Percentiles rank a stretch among this genome's conserved stretches.
Evolutionary conservation across 2,113 vertebrate genomes (phyloP).

Genomic region (Corythornis vintsioides): DNA sequence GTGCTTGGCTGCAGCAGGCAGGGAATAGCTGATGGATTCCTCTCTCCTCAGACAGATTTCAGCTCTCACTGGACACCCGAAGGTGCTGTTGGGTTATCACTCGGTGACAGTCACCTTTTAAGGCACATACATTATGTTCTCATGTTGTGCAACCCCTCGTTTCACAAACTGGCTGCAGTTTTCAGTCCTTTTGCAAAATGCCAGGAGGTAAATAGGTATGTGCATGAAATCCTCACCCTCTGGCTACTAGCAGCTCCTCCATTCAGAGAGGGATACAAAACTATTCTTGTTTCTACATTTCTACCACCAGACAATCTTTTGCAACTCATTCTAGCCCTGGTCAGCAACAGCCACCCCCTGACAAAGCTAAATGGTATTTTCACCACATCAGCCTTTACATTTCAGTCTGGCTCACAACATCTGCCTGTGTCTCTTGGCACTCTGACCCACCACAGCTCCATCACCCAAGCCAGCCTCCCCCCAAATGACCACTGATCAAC

Average conservation of each 20-base stretch:
- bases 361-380: slow-evolving; percentile 7
- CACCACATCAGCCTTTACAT: background rate
- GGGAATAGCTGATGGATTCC: background rate
- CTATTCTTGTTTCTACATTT: background rate
- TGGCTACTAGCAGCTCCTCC: slow-evolving; percentile 10
- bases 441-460: background rate
- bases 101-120: background rate
- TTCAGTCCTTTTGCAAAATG: slow-evolving; percentile 45
- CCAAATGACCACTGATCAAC: background rate
- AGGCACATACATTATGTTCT: background rate
- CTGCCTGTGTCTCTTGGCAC: background rate
- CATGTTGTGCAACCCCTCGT: background rate
- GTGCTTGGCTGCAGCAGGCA: background rate
- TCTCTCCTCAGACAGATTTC: background rate
- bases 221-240: slow-evolving; percentile 33
- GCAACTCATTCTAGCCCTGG: background rate
- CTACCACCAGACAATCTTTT: background rate
- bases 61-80: background rate
- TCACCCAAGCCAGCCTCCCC: background rate
- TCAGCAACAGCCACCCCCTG: background rate
- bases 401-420: background rate
- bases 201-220: slow-evolving; percentile 3
- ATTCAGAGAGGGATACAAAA: slow-evolving; percentile 1
- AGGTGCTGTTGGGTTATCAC: background rate
- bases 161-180: slow-evolving; percentile 16